Base-by-base conservation (phyloP, 2,888 invertebrate species). In the Neria commutata region DNA sequence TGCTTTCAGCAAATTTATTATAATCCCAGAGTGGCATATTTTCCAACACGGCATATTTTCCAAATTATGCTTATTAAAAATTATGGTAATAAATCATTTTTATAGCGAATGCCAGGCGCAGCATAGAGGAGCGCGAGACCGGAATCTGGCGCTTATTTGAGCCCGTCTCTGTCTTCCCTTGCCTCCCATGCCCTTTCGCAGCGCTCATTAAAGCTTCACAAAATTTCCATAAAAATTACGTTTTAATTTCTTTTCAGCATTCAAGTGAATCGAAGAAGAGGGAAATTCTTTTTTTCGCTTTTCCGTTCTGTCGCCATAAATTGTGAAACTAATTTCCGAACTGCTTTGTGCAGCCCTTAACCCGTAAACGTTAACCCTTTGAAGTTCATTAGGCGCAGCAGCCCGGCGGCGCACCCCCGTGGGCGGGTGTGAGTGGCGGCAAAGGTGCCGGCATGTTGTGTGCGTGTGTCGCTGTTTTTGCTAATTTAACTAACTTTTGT, bases 11-110 rank as follows among this genome's bases (percentile, higher is more conserved):
- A 19, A 23, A 42, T 42, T 40, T 42, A 40, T 53, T 42, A 42
- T 25, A 42, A 8, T 53, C 29, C 16, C n/a, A 16, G 29, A 26
- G 46, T 40, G 64, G 57, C 65, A 66, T 63, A 66, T 61, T 64
- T 61, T 59, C 42, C 4, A n/a, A n/a, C n/a, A n/a, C n/a, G n/a
- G n/a, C n/a, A n/a, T n/a, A n/a, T n/a, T 64, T 61, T 56, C 40
- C 2, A 64, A 70, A 75, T 72, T 68, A 66, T 69, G 69, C 70
- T 70, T 75, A 71, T 74, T 71, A 71, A 72, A 71, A 69, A 66
- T 65, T 66, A 62, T 64, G 66, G 68, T 69, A 70, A 76, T 77
- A 77, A 78, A 77, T 78, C 77, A 78, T 73, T 77, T 78, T 77
- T 68, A 76, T 75, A 66, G 71, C 70, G 68, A 70, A 65, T 69